Percentiles rank a stretch among this genome's conserved stretches.
Evolutionary conservation across 2,888 invertebrate species (phyloP).

Genomic region (Malachius bipustulatus): DNA sequence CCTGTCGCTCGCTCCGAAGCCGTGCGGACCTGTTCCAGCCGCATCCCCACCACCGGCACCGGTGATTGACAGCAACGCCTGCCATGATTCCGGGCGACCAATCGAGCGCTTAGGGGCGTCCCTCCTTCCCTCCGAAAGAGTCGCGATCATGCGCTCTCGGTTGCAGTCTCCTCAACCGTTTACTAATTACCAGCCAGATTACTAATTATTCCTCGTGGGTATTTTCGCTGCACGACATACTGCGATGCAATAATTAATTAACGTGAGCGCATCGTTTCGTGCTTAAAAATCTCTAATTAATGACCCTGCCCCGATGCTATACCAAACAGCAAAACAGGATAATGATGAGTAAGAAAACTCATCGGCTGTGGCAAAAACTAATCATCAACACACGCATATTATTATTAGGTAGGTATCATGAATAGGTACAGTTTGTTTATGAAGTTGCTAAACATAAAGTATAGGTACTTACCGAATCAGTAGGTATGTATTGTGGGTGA

Average conservation of each 20-base stretch:
- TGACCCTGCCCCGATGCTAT: constrained; percentile 20
- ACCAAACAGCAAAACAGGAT: too few species aligned
- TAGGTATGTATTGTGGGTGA: too few species aligned
- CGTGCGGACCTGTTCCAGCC: constrained; percentile 24
- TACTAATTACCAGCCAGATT: constrained; percentile 34
- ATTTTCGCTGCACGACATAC: constrained; percentile 35
- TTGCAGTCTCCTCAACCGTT: constrained; percentile 12
- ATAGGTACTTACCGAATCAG: too few species aligned
- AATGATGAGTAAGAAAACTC: too few species aligned
- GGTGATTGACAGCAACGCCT: constrained; percentile 35
- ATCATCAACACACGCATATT: too few species aligned
- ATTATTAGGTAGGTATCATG: too few species aligned
- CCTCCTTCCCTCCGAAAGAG: constrained; percentile 17
- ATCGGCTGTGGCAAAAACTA: too few species aligned
- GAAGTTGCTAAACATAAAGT: too few species aligned
- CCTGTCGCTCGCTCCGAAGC: too few species aligned
- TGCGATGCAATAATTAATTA: constrained; percentile 38
- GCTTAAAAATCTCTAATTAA: constrained; percentile 37
- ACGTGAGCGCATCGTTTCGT: constrained; percentile 37
- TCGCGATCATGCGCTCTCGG: constrained; percentile 14
- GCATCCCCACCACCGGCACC: constrained; percentile 27
- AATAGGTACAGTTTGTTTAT: too few species aligned
- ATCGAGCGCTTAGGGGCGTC: constrained; percentile 25
- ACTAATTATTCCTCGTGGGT: constrained; percentile 40
- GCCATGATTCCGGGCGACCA: constrained; percentile 34